These are phyloP conservation scores for Syndactyla subalaris DNA, from an alignment of 2,797 vertebrate species.

Conservation along the genomic window DNA sequence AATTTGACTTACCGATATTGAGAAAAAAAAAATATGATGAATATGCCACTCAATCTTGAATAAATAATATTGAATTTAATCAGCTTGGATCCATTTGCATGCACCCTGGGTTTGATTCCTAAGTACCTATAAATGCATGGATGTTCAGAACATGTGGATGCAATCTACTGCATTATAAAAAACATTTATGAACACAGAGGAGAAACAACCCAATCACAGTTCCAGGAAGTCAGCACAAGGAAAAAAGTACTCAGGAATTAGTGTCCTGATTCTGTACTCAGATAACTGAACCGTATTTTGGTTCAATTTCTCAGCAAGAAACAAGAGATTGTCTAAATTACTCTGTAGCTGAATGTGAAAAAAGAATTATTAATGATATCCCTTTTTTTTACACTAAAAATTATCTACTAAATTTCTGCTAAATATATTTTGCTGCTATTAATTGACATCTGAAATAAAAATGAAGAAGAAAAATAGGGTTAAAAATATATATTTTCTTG, in stretches of 20 bases:
- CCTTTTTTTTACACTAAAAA: background rate
- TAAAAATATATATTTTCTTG: background rate
- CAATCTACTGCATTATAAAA: background rate
- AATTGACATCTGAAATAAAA: background rate
- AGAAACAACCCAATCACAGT: background rate
- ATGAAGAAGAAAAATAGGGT: background rate
- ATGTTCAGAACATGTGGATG: slow-evolving; percentile 18
- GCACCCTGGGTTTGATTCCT: background rate
- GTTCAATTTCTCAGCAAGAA: background rate
- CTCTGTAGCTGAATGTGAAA: background rate
- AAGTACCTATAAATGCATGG: background rate
- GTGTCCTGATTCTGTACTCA: background rate
- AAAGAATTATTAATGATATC: background rate
- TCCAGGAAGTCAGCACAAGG: background rate
- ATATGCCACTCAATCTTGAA: background rate
- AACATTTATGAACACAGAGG: background rate
- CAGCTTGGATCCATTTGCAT: background rate
- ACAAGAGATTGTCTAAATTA: slow-evolving; percentile 12
- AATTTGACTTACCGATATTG: background rate
- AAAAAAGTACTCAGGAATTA: background rate
- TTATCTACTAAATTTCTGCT: background rate
- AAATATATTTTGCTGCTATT: background rate
- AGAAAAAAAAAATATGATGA: background rate
- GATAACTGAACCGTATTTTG: background rate
- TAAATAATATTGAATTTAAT: slow-evolving; percentile 14